Evolutionary conservation across 2,888 invertebrate genomes (phyloP).

Genomic region (Mimumesa dahlbomi): DNA sequence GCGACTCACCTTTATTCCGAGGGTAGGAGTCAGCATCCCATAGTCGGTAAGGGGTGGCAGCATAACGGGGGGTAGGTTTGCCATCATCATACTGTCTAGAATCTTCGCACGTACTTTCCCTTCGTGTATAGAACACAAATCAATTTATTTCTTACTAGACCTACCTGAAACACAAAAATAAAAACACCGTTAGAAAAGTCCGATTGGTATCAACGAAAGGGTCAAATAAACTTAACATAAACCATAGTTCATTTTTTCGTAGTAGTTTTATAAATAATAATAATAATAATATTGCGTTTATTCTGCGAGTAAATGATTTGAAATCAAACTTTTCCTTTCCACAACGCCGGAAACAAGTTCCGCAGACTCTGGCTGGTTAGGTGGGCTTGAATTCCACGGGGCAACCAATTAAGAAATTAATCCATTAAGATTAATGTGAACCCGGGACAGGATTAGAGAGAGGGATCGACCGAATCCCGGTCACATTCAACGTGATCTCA

Average conservation of each 20-base stretch:
- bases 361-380: neutral
- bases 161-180: slow-evolving; percentile 76
- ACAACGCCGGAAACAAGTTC: too few species aligned
- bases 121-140: slow-evolving; percentile 66
- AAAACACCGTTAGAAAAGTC: neutral
- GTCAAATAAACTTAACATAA: too few species aligned
- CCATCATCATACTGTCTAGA: slow-evolving; percentile 79
- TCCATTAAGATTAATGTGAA: slow-evolving; percentile 71
- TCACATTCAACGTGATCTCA: slow-evolving; percentile 2
- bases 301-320: too few species aligned
- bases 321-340: too few species aligned
- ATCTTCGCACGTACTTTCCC: slow-evolving; percentile 56
- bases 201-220: neutral
- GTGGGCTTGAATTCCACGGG: slow-evolving; percentile 65
- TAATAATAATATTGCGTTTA: too few species aligned
- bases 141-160: slow-evolving; percentile 73
- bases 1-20: slow-evolving; percentile 78
- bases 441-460: slow-evolving; percentile 16
- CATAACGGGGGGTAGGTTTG: slow-evolving; percentile 79
- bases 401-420: slow-evolving; percentile 77
- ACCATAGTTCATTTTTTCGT: too few species aligned
- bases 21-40: slow-evolving; percentile 78
- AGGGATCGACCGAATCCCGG: slow-evolving; percentile 1
- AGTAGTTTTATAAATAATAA: too few species aligned
- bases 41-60: slow-evolving; percentile 78